A percentile compares a stretch with the other conserved stretches of the same genome.
These are phyloP conservation scores for Xestia c-nigrum DNA, from an alignment of 2,888 invertebrate genomes.

Conservation along the genomic window DNA sequence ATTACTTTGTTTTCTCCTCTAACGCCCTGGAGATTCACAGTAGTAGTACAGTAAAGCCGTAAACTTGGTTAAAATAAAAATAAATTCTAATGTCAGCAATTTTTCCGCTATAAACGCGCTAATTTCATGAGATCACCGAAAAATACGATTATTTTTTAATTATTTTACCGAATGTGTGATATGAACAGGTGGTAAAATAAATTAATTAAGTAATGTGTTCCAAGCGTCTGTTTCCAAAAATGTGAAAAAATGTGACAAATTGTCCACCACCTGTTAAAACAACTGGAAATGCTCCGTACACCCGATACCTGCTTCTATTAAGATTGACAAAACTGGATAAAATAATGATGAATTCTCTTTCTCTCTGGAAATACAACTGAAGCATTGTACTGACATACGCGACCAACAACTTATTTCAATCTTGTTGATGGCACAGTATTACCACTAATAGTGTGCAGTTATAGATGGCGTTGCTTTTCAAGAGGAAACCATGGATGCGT, in stretches of 20 bases:
- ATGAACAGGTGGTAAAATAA: background rate
- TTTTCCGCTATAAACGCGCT: background rate
- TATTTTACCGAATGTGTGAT: background rate
- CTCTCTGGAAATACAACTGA: background rate
- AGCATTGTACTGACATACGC: background rate
- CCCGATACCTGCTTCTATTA: too few relatives aligned
- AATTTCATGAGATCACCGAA: background rate
- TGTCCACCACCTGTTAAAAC: slow-evolving; percentile 29
- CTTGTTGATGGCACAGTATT: background rate
- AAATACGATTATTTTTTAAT: background rate
- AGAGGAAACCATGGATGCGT: background rate
- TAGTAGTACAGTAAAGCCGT: background rate
- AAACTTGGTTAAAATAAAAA: background rate
- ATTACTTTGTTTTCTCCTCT: background rate
- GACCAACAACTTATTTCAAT: background rate
- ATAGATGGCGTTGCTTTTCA: background rate
- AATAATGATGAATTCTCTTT: background rate
- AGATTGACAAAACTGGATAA: background rate
- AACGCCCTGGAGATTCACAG: background rate
- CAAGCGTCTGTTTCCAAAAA: slow-evolving; percentile 27
- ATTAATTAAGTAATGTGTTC: slow-evolving; percentile 15
- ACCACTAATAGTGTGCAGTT: background rate
- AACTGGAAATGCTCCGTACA: background rate
- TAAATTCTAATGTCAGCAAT: background rate
- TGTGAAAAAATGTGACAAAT: background rate